Evolutionary conservation across 2,797 vertebrate species (phyloP).

Genomic region (Xerus rutilus): DNA sequence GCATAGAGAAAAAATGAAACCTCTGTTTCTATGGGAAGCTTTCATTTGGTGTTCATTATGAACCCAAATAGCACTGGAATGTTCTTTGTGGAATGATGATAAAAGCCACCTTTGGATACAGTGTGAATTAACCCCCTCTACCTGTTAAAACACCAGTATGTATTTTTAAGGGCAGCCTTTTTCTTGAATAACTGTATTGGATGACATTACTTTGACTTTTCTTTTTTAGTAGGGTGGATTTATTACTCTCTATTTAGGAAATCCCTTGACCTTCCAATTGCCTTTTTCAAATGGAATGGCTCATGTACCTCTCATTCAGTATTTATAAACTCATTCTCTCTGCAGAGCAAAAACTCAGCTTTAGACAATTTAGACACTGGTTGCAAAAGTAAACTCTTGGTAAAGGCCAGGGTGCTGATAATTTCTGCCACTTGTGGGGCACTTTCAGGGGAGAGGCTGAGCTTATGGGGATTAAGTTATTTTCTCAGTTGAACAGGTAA

Average conservation of each 20-base stretch:
- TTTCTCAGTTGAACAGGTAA: neutral
- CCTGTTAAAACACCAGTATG: neutral
- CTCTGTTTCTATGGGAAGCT: constrained; percentile 5
- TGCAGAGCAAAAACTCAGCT: constrained; percentile 15
- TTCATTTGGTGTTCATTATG: neutral
- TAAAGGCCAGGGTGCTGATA: too few species aligned
- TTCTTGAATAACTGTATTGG: neutral
- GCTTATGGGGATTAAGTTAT: neutral
- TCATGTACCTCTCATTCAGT: neutral
- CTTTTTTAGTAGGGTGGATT: neutral
- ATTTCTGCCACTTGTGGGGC: neutral
- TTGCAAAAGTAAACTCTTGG: too few species aligned
- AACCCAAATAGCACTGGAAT: neutral
- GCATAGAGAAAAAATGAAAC: neutral
- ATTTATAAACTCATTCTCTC: neutral
- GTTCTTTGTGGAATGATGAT: neutral
- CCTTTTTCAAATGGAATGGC: neutral
- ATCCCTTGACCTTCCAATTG: neutral
- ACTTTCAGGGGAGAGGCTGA: neutral
- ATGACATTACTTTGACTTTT: neutral
- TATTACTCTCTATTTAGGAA: neutral
- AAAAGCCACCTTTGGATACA: neutral
- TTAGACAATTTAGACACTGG: neutral
- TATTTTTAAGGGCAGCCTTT: neutral
- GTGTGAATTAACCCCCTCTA: neutral